Evolutionary conservation across 2,888 invertebrate genomes (phyloP), one percentile per base, ranked within the genome.

Genomic region (Perdita meconis): DNA sequence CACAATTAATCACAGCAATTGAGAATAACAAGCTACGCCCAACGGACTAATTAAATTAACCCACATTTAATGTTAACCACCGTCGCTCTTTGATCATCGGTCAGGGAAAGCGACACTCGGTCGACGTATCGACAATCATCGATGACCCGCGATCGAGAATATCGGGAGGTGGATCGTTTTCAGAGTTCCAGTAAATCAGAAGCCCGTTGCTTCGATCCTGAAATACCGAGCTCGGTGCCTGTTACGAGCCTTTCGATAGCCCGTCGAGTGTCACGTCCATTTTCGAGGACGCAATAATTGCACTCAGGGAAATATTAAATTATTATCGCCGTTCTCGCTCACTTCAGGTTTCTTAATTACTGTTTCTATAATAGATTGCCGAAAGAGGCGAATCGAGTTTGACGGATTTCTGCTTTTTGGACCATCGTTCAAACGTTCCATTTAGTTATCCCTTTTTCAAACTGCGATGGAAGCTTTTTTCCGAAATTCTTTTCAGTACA

Each of bases 1-100:
- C 44, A 74, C 56, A 66, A 66, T 57, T 57, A 66, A 66, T 61
- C 74, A 50, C 30, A 61, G 19, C 16, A 42, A 34, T 63, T 19
- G 55, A 30, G 34, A 59, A 59, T 44, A 64, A 47, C 42, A 50
- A 30, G 55, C 26, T 5, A 40, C 13, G 4, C 10, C 34, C 12
- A 12, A 19, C 2, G 13, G 59, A 19, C 16, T 26, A 61, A 61
- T 66, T 73, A 51, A 50, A 73, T 66, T 73, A 73, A 61, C 56
- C 61, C 13, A 61, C 16, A 51, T 76, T 57, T 56, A 61, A 36
- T 30, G 26, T 26, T 13, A 1, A 0, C 16, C 13, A 8, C 10
- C 42, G 22, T 8, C n/a, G 13, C 2, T 56, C 42, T 71, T 63
- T 26, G 42, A 57, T 26, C 38, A 30, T 42, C 13, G n/a, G 8